Conservation (phyloP, 2,888 invertebrate species). For the Busseola fusca region DNA sequence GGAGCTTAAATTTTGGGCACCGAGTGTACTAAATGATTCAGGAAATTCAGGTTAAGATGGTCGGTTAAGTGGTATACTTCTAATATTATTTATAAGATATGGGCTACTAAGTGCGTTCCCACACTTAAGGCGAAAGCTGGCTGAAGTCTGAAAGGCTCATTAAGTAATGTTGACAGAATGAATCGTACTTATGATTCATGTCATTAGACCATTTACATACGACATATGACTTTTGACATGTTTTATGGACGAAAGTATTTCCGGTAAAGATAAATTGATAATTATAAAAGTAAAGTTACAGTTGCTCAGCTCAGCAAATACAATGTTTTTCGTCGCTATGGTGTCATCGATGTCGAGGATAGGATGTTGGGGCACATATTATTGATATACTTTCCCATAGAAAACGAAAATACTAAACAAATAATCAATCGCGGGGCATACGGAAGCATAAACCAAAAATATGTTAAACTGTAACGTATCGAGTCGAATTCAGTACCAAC, state of each 20-base stretch:
- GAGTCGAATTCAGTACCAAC: conserved; percentile 21
- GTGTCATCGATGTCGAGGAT: not conserved
- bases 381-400: not conserved
- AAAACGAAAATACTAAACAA: not conserved
- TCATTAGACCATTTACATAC: conserved; percentile 1
- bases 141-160: conserved; percentile 26
- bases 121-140: conserved; percentile 21
- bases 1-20: conserved; percentile 23
- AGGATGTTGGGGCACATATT: not conserved
- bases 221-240: conserved; percentile 14
- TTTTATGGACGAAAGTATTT: conserved; percentile 3
- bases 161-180: conserved; percentile 8
- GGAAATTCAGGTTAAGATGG: conserved; percentile 28
- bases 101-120: conserved; percentile 29
- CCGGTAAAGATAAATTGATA: not conserved
- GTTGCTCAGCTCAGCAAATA: not conserved
- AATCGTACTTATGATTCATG: conserved; percentile 15
- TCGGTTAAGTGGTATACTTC: conserved; percentile 33
- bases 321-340: not conserved
- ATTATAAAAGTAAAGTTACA: not conserved
- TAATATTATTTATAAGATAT: conserved; percentile 32
- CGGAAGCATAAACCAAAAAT: conserved; percentile 1
- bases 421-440: not conserved
- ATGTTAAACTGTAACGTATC: conserved; percentile 26
- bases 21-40: conserved; percentile 40